Percentiles rank a stretch among this genome's conserved stretches.
Evolutionary conservation across 2,888 invertebrate species (phyloP).

Genomic region (Tridacna gigas): DNA sequence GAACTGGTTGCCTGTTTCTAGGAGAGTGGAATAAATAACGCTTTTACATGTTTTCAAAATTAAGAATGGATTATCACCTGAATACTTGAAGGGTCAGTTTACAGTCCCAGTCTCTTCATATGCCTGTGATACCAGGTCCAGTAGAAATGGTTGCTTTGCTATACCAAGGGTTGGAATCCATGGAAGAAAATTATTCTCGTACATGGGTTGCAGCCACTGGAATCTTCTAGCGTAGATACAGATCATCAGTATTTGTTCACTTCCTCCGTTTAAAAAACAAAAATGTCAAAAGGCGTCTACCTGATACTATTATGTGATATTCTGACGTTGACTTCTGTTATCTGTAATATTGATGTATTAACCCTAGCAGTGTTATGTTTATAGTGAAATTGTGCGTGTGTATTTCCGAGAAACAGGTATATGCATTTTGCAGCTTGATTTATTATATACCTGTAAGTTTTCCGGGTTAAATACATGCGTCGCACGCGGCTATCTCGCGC

Average conservation of each 20-base stretch:
- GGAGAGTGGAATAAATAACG: slow-evolving; percentile 10
- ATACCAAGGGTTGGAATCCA: not conserved
- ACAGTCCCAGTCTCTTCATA: not conserved
- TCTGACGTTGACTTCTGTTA: not conserved
- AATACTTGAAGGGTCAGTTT: not conserved
- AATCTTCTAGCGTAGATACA: not conserved
- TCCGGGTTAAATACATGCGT: too few relatives aligned
- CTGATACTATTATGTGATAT: not conserved
- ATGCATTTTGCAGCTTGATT: too few relatives aligned
- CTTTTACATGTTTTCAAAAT: slow-evolving; percentile 16
- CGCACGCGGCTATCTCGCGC: too few relatives aligned
- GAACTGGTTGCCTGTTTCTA: slow-evolving; percentile 10
- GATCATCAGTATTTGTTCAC: not conserved
- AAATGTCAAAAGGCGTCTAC: not conserved
- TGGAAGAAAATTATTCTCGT: slow-evolving; percentile 5
- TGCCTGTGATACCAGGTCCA: not conserved
- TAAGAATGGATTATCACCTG: slow-evolving; percentile 5
- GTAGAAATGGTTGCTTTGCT: not conserved
- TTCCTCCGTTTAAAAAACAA: not conserved
- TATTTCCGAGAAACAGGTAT: too few relatives aligned
- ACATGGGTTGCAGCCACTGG: not conserved
- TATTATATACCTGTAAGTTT: too few relatives aligned
- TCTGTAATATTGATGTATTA: not conserved
- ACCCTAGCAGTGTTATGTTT: too few relatives aligned
- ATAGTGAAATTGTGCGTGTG: too few relatives aligned